Conservation (phyloP, 1,140 invertebrate genomes). For the Physella acuta region DNA sequence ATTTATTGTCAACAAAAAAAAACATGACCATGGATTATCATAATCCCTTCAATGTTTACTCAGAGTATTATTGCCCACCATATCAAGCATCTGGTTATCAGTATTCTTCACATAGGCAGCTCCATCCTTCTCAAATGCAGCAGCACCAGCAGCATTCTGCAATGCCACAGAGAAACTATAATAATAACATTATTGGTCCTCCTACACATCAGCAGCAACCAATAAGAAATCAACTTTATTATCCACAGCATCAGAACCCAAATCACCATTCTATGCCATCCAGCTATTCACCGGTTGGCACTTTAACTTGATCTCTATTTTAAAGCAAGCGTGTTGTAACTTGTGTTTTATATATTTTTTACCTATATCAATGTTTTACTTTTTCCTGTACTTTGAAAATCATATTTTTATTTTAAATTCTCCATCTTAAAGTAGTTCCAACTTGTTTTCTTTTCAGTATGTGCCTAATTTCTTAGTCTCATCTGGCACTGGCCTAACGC, state of each 20-base stretch:
- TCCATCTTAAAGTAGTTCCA: too few relatives aligned
- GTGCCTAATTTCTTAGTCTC: slow-evolving; percentile 60
- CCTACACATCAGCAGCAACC: background rate
- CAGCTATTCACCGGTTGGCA: slow-evolving; percentile 2
- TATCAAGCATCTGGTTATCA: slow-evolving; percentile 26
- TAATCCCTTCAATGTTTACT: slow-evolving; percentile 31
- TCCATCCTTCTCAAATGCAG: background rate
- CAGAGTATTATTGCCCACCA: slow-evolving; percentile 28
- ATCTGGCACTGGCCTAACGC: slow-evolving; percentile 82
- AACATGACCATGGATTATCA: slow-evolving; percentile 33
- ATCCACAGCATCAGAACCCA: background rate
- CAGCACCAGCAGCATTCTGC: background rate
- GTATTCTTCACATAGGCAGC: background rate
- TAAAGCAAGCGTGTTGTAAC: too few relatives aligned
- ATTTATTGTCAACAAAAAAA: background rate
- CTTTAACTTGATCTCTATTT: background rate
- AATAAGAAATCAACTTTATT: background rate
- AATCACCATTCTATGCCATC: background rate
- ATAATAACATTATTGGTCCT: slow-evolving; percentile 14
- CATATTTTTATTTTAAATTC: too few relatives aligned
- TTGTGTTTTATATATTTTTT: background rate
- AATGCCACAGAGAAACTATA: slow-evolving; percentile 9
- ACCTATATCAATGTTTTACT: background rate
- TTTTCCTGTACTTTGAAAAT: background rate
- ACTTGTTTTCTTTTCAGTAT: slow-evolving; percentile 30